Evolutionary conservation across 92 coral and sea anemone species (phyloP), one percentile per base, ranked within the genome.

Genomic region (Bergia puertoricense): DNA sequence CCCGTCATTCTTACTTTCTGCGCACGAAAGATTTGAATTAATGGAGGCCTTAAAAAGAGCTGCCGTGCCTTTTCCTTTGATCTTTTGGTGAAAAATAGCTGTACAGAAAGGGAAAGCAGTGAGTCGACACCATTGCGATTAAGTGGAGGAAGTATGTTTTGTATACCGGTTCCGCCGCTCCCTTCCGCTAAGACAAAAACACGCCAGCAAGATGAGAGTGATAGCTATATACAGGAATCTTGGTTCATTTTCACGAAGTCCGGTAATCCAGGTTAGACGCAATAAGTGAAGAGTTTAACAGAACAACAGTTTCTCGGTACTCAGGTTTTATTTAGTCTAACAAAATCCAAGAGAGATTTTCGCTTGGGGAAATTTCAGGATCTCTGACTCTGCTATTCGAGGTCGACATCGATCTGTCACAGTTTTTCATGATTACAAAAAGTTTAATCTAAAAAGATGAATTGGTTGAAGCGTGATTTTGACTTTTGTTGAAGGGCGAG

Each of bases 111-210:
- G 42, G 83, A 36, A 38, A 39, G 2, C 4, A 36, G 4, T 36
- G 40, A 79, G 59, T 54, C 59, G 7, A 6, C 0, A 38, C 43
- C 20, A 51, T 46, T 54, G 45, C 22, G 37, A 16, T 36, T 56
- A 13, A 59, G 40, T 20, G 20, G 46, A 36, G 16, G 50, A 56
- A 62, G 69, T 6, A 37, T 57, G 72, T 37, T 48, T 80, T 80
- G 72, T 46, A 46, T 2, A 1, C 46, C 1, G 11, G 48, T 56
- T 56, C 11, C 23, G 69, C 46, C 72, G 38, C 85, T 80, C 85
- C 85, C 44, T 30, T 80, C 85, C 85, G 73, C 46, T 57, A 8
- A 11, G 72, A 37, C 46, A 56, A 59, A n/a, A 36, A 57, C 48
- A 20, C 41, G 73, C 65, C 67, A 79, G 42, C 10, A 11, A 37